These are phyloP conservation scores for Eolophus roseicapilla DNA, from an alignment of 2,113 vertebrate species.

Conservation along the genomic window DNA sequence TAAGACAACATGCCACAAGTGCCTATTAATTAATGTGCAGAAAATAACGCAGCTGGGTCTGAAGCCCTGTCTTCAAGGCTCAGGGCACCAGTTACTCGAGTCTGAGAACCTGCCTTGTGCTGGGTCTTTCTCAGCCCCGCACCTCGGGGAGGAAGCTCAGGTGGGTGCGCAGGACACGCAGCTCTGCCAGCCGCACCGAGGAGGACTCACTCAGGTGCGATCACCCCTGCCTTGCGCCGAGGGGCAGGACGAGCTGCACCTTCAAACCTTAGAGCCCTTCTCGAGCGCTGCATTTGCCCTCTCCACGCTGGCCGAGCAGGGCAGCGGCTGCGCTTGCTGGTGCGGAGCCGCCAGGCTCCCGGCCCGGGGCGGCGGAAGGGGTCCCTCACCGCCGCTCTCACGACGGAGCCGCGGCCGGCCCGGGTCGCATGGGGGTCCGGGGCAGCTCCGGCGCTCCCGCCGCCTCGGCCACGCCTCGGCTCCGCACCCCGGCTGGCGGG, in stretches of 20 bases:
- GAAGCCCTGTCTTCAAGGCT: neutral
- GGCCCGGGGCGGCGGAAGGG: neutral
- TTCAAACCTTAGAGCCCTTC: neutral
- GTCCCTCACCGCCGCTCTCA: neutral
- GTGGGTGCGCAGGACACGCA: neutral
- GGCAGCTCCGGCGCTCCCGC: neutral
- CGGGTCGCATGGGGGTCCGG: neutral
- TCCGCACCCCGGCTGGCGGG: neutral
- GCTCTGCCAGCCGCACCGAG: neutral
- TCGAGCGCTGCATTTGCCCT: neutral
- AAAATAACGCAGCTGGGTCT: accelerated
- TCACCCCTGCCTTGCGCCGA: neutral
- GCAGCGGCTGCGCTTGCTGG: neutral
- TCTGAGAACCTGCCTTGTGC: accelerated
- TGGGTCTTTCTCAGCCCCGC: accelerated
- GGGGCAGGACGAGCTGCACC: neutral
- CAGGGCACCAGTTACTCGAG: neutral
- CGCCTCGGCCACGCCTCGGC: neutral
- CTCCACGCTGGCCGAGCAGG: neutral
- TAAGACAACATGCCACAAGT: neutral
- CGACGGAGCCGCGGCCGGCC: neutral
- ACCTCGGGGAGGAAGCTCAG: neutral
- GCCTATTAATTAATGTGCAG: accelerated
- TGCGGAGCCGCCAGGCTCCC: neutral
- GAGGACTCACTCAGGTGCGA: accelerated